phyloP scores from a whole-genome alignment of 2,888 invertebrate species.

The Eupithecia inturbata region DNA sequence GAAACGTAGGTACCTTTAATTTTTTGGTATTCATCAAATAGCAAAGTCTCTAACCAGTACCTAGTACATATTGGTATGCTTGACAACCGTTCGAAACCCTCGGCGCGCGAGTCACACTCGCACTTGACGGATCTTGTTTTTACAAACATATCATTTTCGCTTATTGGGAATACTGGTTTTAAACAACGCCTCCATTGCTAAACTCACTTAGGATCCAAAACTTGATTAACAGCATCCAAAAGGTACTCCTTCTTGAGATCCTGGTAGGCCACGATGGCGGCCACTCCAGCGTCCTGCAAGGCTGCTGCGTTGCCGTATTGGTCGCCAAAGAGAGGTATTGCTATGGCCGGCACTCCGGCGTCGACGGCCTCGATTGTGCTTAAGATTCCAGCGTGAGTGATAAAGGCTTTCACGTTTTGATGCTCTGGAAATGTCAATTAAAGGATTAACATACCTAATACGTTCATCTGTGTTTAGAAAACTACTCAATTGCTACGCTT shows the following conservation, averaged over 20 bases:
- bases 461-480: neutral
- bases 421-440: conserved; percentile 79
- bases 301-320: conserved; percentile 87
- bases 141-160: neutral
- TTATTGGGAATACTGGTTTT: neutral
- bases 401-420: conserved; percentile 87
- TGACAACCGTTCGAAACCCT: too few relatives aligned
- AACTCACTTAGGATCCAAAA: conserved; percentile 83
- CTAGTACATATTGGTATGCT: too few relatives aligned
- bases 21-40: too few relatives aligned
- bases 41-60: too few relatives aligned
- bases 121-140: too few relatives aligned
- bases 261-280: conserved; percentile 82
- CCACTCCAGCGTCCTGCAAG: conserved; percentile 84
- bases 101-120: too few relatives aligned
- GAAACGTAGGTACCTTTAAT: too few relatives aligned
- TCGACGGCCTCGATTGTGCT: conserved; percentile 88
- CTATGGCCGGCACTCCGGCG: conserved; percentile 86
- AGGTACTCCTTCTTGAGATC: conserved; percentile 84
- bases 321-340: conserved; percentile 89
- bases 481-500: neutral
- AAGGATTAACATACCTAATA: neutral
- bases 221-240: conserved; percentile 81
- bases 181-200: neutral
- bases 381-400: conserved; percentile 87